Evolutionary conservation across 2,797 vertebrate genomes (phyloP), one percentile per base, ranked within the genome.

Genomic region (Tinamus major): DNA sequence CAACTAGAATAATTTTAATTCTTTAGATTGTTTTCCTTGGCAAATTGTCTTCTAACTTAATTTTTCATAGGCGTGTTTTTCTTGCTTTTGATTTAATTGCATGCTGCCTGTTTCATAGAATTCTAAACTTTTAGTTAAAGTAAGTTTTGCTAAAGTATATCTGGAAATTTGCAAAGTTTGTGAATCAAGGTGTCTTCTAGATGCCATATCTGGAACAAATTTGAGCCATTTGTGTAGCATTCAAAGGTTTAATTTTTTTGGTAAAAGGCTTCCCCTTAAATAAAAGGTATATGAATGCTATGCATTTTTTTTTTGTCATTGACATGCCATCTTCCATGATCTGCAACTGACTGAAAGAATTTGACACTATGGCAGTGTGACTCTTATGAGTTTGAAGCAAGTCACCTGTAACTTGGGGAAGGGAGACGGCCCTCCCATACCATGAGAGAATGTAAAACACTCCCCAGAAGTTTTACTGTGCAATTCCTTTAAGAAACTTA

Each of bases 391-490:
- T 42, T 46, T 77, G 37, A 77, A 86, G 77, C 15, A 78, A 80
- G 8, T 70, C 13, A 70, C 64, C 6, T 1, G 1, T 17, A 81
- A 9, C 13, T 41, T 56, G 31, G 13, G n/a, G 24, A 49, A 70
- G 23, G n/a, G 51, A 35, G 5, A 44, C 6, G 17, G 70, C 27
- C 15, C 26, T 84, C 2, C 0, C 2, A 17, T 24, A 51, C 2
- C 2, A 20, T 59, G 19, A 71, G 48, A 64, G 48, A 72, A 31
- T 11, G 37, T 35, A 33, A 61, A 77, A 24, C 1, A 4, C 5
- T 21, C 9, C 77, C 1, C 18, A 69, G 3, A 19, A 0, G 62
- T 6, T 19, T 5, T 59, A 26, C 3, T 49, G 1, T 15, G 16
- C 9, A 42, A 35, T 49, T 71, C 71, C 4, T 12, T 58, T 79